Base-by-base conservation (phyloP, 1,140 invertebrate genomes). In the Eulimnadia texana region DNA sequence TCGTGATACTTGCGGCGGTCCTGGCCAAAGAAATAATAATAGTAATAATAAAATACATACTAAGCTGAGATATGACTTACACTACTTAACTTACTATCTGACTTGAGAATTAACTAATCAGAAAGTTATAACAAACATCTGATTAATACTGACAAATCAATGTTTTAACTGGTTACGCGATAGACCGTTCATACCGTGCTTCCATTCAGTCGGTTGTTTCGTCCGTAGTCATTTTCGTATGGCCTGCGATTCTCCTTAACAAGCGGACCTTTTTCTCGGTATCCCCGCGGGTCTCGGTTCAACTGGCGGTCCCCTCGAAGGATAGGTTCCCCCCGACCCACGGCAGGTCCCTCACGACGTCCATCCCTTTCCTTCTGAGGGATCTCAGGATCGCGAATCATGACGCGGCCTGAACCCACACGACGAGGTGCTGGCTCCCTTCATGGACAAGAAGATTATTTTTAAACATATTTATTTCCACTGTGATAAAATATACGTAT, bases 1-100 rank as follows among this genome's bases (percentile, higher is more conserved):
- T 77, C 75, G 50, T 58, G 58, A 58, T 54, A 52, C 27, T 66
- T 58, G 28, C 56, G 53, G 3, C 65, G 50, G 25, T 20, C 22
- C 59, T 28, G 23, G 20, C n/a, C 11, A 23, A 25, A 27, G 20
- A 29, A 33, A 33, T 33, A 33, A 10, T 24, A 62, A 49, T 3
- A 22, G 3, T 11, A 23, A 49, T 24, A n/a, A 22, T 50, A 28
- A 47, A 54, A 3, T 19, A 20, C 3, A 50, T n/a, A n/a, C n/a
- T n/a, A n/a, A n/a, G n/a, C n/a, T n/a, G n/a, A n/a, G n/a, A n/a
- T n/a, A n/a, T n/a, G n/a, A n/a, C n/a, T n/a, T n/a, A n/a, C n/a
- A n/a, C n/a, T n/a, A n/a, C n/a, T n/a, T n/a, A n/a, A n/a, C n/a
- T n/a, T n/a, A n/a, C n/a, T n/a, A n/a, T n/a, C n/a, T n/a, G n/a